Evolutionary conservation across 2,888 invertebrate genomes (phyloP), one percentile per base, ranked within the genome.

Genomic region (Drosophila hamatofila): DNA sequence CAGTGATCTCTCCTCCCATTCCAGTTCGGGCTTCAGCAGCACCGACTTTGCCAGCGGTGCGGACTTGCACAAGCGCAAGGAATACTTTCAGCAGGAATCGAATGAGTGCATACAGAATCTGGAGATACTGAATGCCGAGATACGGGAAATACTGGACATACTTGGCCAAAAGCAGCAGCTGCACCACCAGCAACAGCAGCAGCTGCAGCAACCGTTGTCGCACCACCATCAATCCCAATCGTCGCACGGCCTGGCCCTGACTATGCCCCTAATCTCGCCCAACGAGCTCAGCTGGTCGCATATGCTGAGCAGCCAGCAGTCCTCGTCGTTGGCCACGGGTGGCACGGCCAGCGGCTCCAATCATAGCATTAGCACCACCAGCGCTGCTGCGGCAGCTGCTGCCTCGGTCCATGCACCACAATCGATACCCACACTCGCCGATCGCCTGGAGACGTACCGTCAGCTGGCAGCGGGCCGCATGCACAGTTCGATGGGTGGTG

Each of bases 101-200:
- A 94, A 95, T 23, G 95, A 95, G 88, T 95, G 95, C 79, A 95
- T 96, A 75, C 95, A 95, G 78, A 96, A 95, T 83, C 92, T 96
- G 85, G 95, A 96, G 85, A 95, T 95, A 84, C 93, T 96, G 21
- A 96, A 96, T 91, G 94, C 95, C 1, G 96, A 96, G 92, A 96
- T 96, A 74, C 94, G 95, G 52, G 96, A 96, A 90, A 95, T 96
- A 72, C 95, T 96, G 94, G 95, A 95, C 72, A 95, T 95, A 66
- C 91, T 96, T 46, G 94, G 95, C 75, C 95, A 95, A 80, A 87
- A 89, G 58, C 92, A 83, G 27, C 79, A 76, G 12, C 76, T 75
- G 0, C 80, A 80, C 11, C 78, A 79, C 6, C 67, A 61, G 1
- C 73, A 61, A 0, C 68, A 44, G 11, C 57, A 52, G 6, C 60